A percentile compares a stretch with the other conserved stretches of the same genome.
Evolutionary conservation across 1,140 invertebrate genomes (phyloP).

Genomic region (Triops longicaudatus): DNA sequence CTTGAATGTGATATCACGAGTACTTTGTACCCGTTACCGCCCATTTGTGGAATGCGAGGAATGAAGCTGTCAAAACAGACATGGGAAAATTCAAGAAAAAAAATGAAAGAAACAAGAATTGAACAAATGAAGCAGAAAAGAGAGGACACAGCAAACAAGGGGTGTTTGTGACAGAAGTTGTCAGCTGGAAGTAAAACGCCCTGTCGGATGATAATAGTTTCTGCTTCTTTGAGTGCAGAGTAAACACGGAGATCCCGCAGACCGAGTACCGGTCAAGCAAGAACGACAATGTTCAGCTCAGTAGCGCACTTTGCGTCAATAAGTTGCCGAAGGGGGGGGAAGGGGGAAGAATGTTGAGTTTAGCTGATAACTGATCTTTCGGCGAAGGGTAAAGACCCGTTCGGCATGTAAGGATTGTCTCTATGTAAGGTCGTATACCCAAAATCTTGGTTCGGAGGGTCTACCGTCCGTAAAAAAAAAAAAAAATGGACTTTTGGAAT

Average conservation of each 20-base stretch:
- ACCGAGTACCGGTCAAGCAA: too few relatives aligned
- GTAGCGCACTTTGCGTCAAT: neutral
- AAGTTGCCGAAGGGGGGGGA: neutral
- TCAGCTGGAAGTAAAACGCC: neutral
- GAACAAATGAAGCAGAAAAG: neutral
- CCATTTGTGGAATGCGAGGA: neutral
- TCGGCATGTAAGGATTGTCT: too few relatives aligned
- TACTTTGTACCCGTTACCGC: neutral
- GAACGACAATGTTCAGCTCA: neutral
- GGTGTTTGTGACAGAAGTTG: conserved; percentile 3
- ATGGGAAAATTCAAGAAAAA: neutral
- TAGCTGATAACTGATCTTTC: neutral
- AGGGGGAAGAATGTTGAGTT: neutral
- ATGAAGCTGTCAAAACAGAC: neutral
- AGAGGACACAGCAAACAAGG: neutral
- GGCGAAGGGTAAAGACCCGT: too few relatives aligned
- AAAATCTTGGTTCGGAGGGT: too few relatives aligned
- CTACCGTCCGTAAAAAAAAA: too few relatives aligned
- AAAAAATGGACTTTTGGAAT: neutral
- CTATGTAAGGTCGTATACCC: too few relatives aligned
- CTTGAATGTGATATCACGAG: too few relatives aligned
- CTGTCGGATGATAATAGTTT: neutral
- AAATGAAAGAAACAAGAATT: neutral
- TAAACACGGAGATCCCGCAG: neutral
- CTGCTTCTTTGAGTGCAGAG: neutral